phyloP scores from a whole-genome alignment of 2,797 vertebrate genomes.

The Catamblyrhynchus diadema region DNA sequence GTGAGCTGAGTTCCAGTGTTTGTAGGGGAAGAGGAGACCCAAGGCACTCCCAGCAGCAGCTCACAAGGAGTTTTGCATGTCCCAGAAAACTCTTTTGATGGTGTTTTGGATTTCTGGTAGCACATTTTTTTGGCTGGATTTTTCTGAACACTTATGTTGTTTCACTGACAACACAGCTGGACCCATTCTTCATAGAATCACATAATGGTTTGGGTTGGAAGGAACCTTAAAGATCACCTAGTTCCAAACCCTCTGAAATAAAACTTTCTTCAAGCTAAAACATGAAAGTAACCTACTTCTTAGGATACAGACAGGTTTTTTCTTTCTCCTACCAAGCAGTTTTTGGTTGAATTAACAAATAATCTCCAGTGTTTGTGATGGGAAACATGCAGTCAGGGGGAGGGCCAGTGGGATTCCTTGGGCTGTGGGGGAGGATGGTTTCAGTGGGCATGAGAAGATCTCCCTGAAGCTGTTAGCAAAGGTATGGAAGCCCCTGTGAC shows the following conservation, averaged over 20 bases:
- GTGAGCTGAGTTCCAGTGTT: neutral
- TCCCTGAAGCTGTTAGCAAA: neutral
- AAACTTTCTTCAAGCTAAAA: neutral
- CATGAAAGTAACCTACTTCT: neutral
- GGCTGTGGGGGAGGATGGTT: neutral
- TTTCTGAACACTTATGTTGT: neutral
- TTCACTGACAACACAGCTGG: neutral
- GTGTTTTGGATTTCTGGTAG: neutral
- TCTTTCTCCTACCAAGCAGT: neutral
- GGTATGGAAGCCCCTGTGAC: neutral
- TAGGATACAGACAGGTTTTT: neutral
- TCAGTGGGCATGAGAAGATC: neutral
- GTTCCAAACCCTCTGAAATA: neutral
- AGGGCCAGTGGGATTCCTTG: neutral
- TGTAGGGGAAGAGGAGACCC: accelerated
- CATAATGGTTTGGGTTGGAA: neutral
- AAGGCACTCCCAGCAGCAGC: neutral
- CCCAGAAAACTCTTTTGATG: neutral
- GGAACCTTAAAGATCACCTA: neutral
- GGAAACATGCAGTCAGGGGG: accelerated
- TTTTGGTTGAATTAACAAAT: neutral
- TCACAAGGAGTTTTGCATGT: neutral
- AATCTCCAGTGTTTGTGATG: neutral
- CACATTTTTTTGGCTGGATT: neutral
- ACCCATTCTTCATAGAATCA: neutral